A percentile compares a stretch with the other conserved stretches of the same genome.
Conservation (phyloP, 2,888 invertebrate genomes). For the Plagiodera versicolora region DNA sequence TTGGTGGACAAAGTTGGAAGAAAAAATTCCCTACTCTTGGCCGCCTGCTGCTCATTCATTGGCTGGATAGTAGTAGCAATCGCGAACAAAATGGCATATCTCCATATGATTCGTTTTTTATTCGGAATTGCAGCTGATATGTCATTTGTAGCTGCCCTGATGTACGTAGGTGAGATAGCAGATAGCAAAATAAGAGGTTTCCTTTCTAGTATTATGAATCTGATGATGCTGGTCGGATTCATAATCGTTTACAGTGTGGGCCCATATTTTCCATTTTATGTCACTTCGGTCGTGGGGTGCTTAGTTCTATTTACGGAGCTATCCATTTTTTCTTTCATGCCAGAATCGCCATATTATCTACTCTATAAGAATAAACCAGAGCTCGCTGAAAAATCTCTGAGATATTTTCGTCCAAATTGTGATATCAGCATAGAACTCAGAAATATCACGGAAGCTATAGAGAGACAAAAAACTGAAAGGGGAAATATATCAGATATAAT, state of each 20-base stretch:
- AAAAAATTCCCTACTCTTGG: conserved; percentile 48
- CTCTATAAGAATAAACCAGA: conserved; percentile 44
- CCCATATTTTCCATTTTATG: conserved; percentile 46
- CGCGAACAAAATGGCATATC: conserved; percentile 44
- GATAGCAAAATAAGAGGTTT: conserved; percentile 50
- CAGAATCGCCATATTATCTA: conserved; percentile 52
- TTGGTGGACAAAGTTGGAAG: conserved; percentile 48
- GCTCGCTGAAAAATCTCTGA: conserved; percentile 44
- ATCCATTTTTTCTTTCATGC: conserved; percentile 49
- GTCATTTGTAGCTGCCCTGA: conserved; percentile 50
- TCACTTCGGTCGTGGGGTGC: conserved; percentile 46
- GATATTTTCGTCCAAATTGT: conserved; percentile 39
- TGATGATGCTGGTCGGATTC: conserved; percentile 50
- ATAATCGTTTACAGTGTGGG: conserved; percentile 47
- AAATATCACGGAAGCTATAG: conserved; percentile 47
- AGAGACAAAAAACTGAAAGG: conserved; percentile 46
- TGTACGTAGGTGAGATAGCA: conserved; percentile 53
- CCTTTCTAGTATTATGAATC: conserved; percentile 46
- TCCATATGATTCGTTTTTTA: conserved; percentile 48
- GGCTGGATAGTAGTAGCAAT: conserved; percentile 50
- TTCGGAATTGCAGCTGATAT: conserved; percentile 42
- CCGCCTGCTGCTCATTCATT: conserved; percentile 45
- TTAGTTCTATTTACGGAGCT: conserved; percentile 44
- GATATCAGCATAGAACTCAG: conserved; percentile 46
- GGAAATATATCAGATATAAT: conserved; percentile 49